Evolutionary conservation across 1,140 invertebrate species (phyloP).

Genomic region (Diorhabda sublineata): DNA sequence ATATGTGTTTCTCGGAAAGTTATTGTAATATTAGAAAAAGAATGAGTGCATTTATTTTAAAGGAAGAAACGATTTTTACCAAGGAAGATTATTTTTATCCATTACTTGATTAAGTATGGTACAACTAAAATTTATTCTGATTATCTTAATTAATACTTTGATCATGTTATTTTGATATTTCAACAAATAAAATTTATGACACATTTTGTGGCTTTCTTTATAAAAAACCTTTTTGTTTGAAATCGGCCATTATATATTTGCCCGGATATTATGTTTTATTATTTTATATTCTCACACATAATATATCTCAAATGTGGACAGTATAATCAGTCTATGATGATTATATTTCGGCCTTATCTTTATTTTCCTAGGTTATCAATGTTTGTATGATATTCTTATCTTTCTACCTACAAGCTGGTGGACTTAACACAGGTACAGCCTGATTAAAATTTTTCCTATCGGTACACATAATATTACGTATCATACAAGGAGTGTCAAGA

Average conservation of each 20-base stretch:
- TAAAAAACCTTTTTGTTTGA: too few species aligned
- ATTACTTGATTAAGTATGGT: too few species aligned
- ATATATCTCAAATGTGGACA: neutral
- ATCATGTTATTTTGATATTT: too few species aligned
- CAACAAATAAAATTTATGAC: too few species aligned
- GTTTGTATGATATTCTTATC: conserved; percentile 20
- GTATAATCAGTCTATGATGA: conserved; percentile 5
- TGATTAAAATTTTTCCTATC: conserved; percentile 11
- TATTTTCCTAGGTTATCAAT: conserved; percentile 18
- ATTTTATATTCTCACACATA: neutral
- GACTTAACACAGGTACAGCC: conserved; percentile 18
- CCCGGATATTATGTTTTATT: neutral
- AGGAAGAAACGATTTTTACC: too few species aligned
- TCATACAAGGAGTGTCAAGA: neutral
- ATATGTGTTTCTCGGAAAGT: too few species aligned
- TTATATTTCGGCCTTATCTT: conserved; percentile 15
- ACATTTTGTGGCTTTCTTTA: too few species aligned
- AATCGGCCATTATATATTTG: neutral
- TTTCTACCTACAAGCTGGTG: conserved; percentile 14
- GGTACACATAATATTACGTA: neutral
- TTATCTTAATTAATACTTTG: too few species aligned
- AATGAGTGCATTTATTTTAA: too few species aligned
- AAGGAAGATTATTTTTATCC: too few species aligned
- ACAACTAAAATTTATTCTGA: too few species aligned
- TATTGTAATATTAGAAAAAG: too few species aligned